Evolutionary conservation across 2,888 invertebrate species (phyloP), one percentile per base, ranked within the genome.

Genomic region (Chaitophorus viminalis): DNA sequence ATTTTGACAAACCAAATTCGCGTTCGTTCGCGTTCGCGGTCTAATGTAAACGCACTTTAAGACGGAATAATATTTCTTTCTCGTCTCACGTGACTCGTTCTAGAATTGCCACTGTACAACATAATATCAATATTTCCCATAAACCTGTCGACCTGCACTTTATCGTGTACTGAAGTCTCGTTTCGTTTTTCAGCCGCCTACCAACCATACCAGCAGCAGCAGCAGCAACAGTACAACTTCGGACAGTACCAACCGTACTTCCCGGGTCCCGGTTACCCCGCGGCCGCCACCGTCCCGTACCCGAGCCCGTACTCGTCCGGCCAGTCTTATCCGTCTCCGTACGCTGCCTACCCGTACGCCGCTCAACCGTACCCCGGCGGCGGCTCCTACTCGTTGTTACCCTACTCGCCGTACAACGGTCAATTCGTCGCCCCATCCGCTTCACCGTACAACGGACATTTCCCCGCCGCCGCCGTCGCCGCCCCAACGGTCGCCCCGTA

Each of bases 181-280:
- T 52, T 31, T 21, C 72, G 75, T 85, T 82, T 60, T 84, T 25
- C 76, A 85, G 84, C 68, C 9, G 46, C 46, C 0, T 85, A 77
- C 46, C 84, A 85, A 52, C 84, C 76, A 46, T 77, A 85, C 77
- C 68, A 18, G 18, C 60, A 60, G 60, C 60, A 60, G 60, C 60
- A 60, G 29, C 70, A 31, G 70, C 70, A 84, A 11, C 76, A 65
- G 18, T 84, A 84, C 46, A 76, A 76, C 46, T 76, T 68, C n/a
- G 76, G 46, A 18, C 76, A 76, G 18, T 52, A 84, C 76, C 76
- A 52, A 52, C 39, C 36, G 36, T 39, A 46, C 25, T 75, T 76
- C 65, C 33, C 46, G 25, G 76, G 8, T 46, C 65, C 84, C 46
- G 84, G 84, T n/a, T 84, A 84, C n/a, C 46, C 84, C 36, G 36